Conservation (phyloP, 1,140 invertebrate genomes). For the Meloidogyne hapla region DNA sequence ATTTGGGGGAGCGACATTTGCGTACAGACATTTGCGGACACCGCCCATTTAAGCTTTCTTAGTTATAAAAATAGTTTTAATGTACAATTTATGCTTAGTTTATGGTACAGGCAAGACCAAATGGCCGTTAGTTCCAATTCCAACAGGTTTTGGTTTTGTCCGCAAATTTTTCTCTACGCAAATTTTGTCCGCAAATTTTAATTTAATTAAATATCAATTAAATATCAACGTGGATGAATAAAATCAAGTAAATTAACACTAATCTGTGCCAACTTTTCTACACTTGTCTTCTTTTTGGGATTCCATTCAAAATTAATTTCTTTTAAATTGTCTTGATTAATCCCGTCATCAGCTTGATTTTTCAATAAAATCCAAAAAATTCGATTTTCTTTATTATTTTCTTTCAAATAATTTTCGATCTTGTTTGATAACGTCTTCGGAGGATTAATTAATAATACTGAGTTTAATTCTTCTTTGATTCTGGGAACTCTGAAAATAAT, state of each 20-base stretch:
- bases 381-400: slow-evolving; percentile 4
- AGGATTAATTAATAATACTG: neutral
- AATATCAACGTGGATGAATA: slow-evolving; percentile 36
- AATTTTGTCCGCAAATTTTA: too few relatives aligned
- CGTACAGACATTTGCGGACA: too few relatives aligned
- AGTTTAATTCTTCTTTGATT: slow-evolving; percentile 1
- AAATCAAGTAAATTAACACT: slow-evolving; percentile 39
- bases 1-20: too few relatives aligned
- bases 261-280: slow-evolving; percentile 23
- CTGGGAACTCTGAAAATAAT: neutral
- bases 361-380: slow-evolving; percentile 14
- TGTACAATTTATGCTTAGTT: too few relatives aligned
- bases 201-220: neutral
- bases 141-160: too few relatives aligned
- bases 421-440: neutral
- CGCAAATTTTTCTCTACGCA: too few relatives aligned
- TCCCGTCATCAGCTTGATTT: neutral
- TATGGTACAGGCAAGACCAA: too few relatives aligned
- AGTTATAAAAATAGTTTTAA: too few relatives aligned
- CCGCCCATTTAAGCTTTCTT: too few relatives aligned
- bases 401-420: neutral
- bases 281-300: neutral
- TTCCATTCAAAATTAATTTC: slow-evolving; percentile 16
- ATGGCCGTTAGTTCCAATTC: too few relatives aligned
- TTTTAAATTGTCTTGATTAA: slow-evolving; percentile 11